Base-by-base conservation (phyloP, 2,888 invertebrate species). In the Eupithecia abbreviata region DNA sequence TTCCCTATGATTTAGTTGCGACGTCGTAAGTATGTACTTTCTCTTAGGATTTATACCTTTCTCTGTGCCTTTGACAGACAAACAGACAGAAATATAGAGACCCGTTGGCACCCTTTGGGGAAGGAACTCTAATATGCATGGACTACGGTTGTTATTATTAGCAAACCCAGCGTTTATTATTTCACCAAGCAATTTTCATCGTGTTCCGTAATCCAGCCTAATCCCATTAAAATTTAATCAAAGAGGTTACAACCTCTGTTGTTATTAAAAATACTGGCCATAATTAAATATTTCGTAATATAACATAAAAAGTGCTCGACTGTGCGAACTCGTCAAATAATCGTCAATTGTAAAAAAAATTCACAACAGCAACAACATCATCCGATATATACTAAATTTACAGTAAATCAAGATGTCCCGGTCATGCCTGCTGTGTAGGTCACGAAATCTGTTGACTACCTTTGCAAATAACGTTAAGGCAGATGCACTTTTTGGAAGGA, bases 341-440 rank as follows among this genome's bases (percentile, higher is more conserved):
- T 47, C 43, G 45, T 69, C 45, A 47, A 10, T 47, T 13, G 78
- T 78, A 77, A 73, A 69, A 82, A 82, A 84, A 82, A 81, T 83
- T 81, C 83, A 84, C 84, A 83, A 81, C 85, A 88, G 88, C 87
- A 88, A 86, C 85, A 85, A 84, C 83, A 78, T 62, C 80, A 82
- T 79, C 82, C 78, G 79, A 76, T 81, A 79, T 78, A 49, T 80
- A 77, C 76, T 80, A 80, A 78, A 79, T 80, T 82, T 80, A 43
- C 10, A 78, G 81, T 71, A 73, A 79, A 74, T 82, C 83, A 80
- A 77, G 73, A 82, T 85, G 83, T 77, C 75, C 77, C 77, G 77
- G 55, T 72, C 74, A 80, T 83, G 78, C 76, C 80, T 86, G 73
- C 62, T 87, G 49, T 80, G 79, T 69, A 86, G 77, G 72, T 85